Percentiles rank a stretch among this genome's conserved stretches.
Conservation (phyloP, 2,797 vertebrate species). For the Sitta carolinensis region DNA sequence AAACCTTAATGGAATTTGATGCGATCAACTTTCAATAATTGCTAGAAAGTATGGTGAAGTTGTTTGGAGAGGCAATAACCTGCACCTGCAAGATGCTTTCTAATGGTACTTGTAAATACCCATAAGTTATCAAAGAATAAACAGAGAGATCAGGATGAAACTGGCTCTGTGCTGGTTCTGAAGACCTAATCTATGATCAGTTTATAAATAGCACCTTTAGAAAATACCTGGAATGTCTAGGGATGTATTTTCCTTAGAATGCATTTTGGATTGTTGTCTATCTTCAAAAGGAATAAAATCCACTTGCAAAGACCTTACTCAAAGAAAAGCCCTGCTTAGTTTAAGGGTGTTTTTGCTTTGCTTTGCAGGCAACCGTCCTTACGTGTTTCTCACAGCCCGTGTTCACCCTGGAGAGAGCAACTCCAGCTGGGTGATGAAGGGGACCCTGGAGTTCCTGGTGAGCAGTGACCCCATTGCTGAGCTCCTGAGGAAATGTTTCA, state of each 20-base stretch:
- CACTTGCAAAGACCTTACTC: not conserved
- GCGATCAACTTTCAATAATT: not conserved
- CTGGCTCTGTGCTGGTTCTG: not conserved
- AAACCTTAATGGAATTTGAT: not conserved
- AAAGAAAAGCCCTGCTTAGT: not conserved
- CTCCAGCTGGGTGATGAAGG: slow-evolving; percentile 95
- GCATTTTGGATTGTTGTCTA: rapidly evolving
- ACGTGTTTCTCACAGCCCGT: slow-evolving; percentile 84
- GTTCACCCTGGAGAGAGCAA: slow-evolving; percentile 95
- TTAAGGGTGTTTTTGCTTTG: not conserved
- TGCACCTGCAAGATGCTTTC: not conserved
- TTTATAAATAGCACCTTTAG: not conserved
- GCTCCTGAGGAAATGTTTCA: slow-evolving; percentile 85
- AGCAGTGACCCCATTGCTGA: slow-evolving; percentile 84
- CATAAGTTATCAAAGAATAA: not conserved
- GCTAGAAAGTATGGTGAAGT: not conserved
- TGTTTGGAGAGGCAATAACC: not conserved
- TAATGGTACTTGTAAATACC: not conserved
- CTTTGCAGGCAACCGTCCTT: slow-evolving; percentile 82
- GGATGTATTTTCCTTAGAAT: not conserved
- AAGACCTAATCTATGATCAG: not conserved
- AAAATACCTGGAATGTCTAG: not conserved
- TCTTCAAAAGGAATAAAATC: not conserved
- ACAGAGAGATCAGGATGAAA: not conserved
- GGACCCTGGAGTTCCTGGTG: slow-evolving; percentile 89